phyloP scores from a whole-genome alignment of 1,140 invertebrate genomes.

The Laupala kohalensis region DNA sequence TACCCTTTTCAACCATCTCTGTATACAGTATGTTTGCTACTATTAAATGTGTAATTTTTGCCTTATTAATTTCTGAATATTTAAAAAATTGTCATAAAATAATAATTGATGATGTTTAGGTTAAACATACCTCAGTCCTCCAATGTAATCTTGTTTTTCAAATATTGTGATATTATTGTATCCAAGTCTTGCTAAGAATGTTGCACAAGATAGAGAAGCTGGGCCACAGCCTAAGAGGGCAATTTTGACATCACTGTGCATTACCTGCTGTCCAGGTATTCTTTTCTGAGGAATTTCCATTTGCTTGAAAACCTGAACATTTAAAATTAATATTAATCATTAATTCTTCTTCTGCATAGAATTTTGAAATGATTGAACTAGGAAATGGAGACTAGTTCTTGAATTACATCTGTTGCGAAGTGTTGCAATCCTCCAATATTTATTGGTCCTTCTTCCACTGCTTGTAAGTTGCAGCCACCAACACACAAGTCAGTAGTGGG shows the following conservation, averaged over 20 bases:
- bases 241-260: constrained; percentile 35
- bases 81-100: not conserved
- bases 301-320: constrained; percentile 72
- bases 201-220: constrained; percentile 92
- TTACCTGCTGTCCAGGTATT: constrained; percentile 38
- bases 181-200: constrained; percentile 83
- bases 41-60: not conserved
- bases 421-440: constrained; percentile 98
- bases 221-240: constrained; percentile 89
- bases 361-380: constrained; percentile 6
- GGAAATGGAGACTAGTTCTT: no score
- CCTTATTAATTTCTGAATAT: not conserved
- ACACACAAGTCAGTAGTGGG: constrained; percentile 97
- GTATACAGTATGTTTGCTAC: not conserved
- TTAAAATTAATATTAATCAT: constrained; percentile 4
- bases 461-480: constrained; percentile 91
- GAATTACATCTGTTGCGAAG: constrained; percentile 86
- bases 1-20: no score
- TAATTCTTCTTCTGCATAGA: no score
- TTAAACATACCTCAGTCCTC: constrained; percentile 66
- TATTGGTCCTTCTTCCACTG: constrained; percentile 90
- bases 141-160: constrained; percentile 75
- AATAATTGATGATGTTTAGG: constrained; percentile 6
- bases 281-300: constrained; percentile 83
- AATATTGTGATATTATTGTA: constrained; percentile 87